These are phyloP conservation scores for Hipparchia semele DNA, from an alignment of 2,888 invertebrate species.

Conservation along the genomic window DNA sequence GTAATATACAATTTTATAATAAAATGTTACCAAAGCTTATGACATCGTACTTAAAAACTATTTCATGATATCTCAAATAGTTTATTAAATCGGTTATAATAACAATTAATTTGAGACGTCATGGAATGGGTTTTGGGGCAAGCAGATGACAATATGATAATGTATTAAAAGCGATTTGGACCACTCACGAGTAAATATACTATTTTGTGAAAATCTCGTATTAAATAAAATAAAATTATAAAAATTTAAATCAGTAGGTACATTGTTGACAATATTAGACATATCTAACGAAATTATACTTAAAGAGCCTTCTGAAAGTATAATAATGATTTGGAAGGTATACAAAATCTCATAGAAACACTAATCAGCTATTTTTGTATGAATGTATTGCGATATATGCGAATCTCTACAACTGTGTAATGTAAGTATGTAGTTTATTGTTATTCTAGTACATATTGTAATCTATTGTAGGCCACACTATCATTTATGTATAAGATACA, in stretches of 20 bases:
- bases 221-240: background rate
- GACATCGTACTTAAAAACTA: conserved; percentile 53
- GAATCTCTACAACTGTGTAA: conserved; percentile 36
- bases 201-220: background rate
- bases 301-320: conserved; percentile 24
- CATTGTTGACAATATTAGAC: conserved; percentile 1
- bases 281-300: background rate
- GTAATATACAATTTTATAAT: conserved; percentile 59
- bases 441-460: conserved; percentile 34
- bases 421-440: conserved; percentile 29
- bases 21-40: conserved; percentile 27
- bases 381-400: conserved; percentile 49
- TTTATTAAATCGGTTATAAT: background rate
- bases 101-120: background rate
- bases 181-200: background rate
- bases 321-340: conserved; percentile 37
- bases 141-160: background rate
- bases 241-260: background rate
- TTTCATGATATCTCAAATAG: conserved; percentile 50
- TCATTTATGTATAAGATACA: background rate
- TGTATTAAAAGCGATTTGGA: background rate
- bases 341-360: conserved; percentile 11
- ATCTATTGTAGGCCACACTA: background rate
- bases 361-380: conserved; percentile 65
- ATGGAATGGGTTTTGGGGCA: background rate